Conservation (phyloP, 2,797 vertebrate species). For the Myotis vivesi region DNA sequence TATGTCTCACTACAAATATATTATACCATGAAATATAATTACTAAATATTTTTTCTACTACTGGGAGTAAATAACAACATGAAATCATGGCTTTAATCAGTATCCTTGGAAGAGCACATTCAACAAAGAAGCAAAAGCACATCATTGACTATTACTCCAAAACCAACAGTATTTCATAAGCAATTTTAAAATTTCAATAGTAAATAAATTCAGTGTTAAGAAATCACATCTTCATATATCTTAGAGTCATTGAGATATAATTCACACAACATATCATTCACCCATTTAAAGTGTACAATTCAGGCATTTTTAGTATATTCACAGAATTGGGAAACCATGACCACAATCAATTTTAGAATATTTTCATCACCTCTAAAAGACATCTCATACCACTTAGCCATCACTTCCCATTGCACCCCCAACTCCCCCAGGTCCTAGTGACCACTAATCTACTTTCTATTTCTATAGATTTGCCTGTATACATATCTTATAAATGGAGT, state of each 20-base stretch:
- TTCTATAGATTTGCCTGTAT: not conserved
- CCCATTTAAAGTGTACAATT: not conserved
- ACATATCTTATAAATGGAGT: slow-evolving; percentile 3
- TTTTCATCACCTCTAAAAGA: not conserved
- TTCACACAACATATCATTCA: not conserved
- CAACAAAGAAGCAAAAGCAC: slow-evolving; percentile 2
- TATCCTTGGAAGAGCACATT: not conserved
- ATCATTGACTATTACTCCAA: not conserved
- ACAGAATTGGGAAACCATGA: not conserved
- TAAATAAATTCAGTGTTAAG: slow-evolving; percentile 32
- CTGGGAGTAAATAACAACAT: slow-evolving; percentile 27
- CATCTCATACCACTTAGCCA: not conserved
- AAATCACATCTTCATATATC: not conserved
- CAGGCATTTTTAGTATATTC: not conserved
- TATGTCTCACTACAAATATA: not conserved
- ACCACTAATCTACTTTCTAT: not conserved
- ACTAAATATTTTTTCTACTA: slow-evolving; percentile 23
- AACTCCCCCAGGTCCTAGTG: not conserved
- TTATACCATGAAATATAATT: not conserved
- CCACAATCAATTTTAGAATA: not conserved
- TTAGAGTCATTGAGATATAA: not conserved
- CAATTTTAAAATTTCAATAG: slow-evolving; percentile 24
- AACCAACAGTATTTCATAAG: slow-evolving; percentile 2
- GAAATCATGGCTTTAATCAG: slow-evolving; percentile 8
- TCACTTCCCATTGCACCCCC: not conserved